Evolutionary conservation across 2,113 vertebrate species (phyloP).

Genomic region (Tachysurus fulvidraco): DNA sequence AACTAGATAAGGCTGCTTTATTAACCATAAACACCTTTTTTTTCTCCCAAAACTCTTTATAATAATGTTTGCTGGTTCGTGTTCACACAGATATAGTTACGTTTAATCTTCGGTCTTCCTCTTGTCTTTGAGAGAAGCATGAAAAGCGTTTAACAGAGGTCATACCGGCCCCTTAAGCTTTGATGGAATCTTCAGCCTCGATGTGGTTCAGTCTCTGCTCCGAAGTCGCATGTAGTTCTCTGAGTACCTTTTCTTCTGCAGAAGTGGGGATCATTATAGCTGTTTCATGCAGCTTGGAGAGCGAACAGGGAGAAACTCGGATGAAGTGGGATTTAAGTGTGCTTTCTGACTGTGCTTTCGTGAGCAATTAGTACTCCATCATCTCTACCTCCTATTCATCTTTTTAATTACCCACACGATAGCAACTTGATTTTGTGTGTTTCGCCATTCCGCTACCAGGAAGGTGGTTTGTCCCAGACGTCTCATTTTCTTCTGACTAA

Average conservation of each 20-base stretch:
- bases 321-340: conserved; percentile 45
- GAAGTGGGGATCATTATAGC: conserved; percentile 50
- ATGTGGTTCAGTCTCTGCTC: conserved; percentile 6
- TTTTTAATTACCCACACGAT: conserved; percentile 71
- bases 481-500: conserved; percentile 70
- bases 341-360: conserved; percentile 45
- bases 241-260: conserved; percentile 33
- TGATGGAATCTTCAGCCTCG: conserved; percentile 10
- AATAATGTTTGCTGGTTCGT: background rate
- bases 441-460: conserved; percentile 42
- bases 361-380: conserved; percentile 46
- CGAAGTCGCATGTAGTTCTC: conserved; percentile 23
- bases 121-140: background rate
- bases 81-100: background rate
- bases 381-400: conserved; percentile 63
- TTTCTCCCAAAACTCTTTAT: background rate
- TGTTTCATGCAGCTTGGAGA: conserved; percentile 48
- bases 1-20: conserved; percentile 15
- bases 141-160: conserved; percentile 21
- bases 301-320: conserved; percentile 45
- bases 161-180: conserved; percentile 23
- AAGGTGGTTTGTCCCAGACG: conserved; percentile 58
- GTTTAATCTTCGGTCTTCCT: conserved; percentile 6
- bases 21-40: background rate
- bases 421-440: conserved; percentile 52